Conservation (phyloP, 2,888 invertebrate species). For the Unio delphinus region DNA sequence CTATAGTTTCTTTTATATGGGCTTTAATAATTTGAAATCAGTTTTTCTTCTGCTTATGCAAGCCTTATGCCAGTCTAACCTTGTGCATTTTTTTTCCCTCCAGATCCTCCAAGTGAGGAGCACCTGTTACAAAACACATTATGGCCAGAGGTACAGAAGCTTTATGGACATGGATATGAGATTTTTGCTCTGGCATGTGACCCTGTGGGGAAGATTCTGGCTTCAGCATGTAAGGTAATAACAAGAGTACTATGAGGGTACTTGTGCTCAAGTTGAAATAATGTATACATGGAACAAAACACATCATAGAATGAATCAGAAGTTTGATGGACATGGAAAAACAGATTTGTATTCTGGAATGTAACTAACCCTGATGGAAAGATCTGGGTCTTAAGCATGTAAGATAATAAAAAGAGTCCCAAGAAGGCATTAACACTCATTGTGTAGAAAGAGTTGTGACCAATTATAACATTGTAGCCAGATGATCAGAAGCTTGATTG, state of each 20-base stretch:
- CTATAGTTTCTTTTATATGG: neutral
- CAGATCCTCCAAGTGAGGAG: conserved; percentile 93
- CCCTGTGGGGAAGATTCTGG: conserved; percentile 81
- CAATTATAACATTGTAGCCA: too few relatives aligned
- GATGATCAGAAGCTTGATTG: too few relatives aligned
- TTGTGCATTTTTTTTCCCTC: neutral
- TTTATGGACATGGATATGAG: conserved; percentile 98
- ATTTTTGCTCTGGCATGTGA: conserved; percentile 84
- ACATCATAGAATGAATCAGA: conserved; percentile 74
- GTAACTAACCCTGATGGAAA: conserved; percentile 78
- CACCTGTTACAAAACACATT: conserved; percentile 91
- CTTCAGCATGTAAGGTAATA: conserved; percentile 84
- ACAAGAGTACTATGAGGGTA: neutral
- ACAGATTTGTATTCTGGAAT: conserved; percentile 86
- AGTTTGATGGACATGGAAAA: conserved; percentile 97
- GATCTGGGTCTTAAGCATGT: too few relatives aligned
- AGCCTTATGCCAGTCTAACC: neutral
- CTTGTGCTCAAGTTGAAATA: neutral
- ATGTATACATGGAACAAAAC: too few relatives aligned
- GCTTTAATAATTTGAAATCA: neutral
- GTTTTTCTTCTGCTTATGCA: neutral
- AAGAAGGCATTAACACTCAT: too few relatives aligned
- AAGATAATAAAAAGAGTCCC: too few relatives aligned
- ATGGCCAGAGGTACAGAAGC: conserved; percentile 96
- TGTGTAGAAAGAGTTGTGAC: too few relatives aligned